Evolutionary conservation across 2,797 vertebrate genomes (phyloP), one percentile per base, ranked within the genome.

Genomic region (Coranthus polyacanthus): DNA sequence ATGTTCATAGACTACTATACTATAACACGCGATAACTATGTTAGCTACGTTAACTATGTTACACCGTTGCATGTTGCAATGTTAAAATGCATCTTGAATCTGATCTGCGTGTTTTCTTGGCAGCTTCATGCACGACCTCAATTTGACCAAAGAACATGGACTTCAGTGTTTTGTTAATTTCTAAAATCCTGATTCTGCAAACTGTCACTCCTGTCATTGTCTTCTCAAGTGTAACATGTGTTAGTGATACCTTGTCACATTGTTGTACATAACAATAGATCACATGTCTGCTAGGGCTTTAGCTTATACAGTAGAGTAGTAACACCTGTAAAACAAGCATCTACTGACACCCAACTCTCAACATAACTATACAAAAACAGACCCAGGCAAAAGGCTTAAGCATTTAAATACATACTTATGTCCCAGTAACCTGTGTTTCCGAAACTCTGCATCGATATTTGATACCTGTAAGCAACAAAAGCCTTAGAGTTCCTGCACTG

Each of bases 321-420:
- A 66, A 81, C 84, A 84, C 81, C 82, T 90, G 82, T 83, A 82
- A 61, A 81, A 89, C 83, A 83, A 54, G 75, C 58, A 72, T 75
- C 52, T 62, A 43, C 36, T 73, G 77, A 90, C 80, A 83, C 67
- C 53, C 13, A 56, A 80, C 75, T 71, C 81, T 62, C 20, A 51
- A 1, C 53, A 34, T 20, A 58, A 62, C 34, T 44, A 9, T 1
- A 42, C 56, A 56, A 39, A 68, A 83, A 88, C 18, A 16, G 68
- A 86, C 87, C 73, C 52, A 13, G 13, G 68, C 59, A 42, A 70
- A 81, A 75, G 32, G 65, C 74, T 79, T 29, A 29, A 29, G 26
- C 26, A 37, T 84, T 87, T 79, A 85, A 89, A 82, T 66, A 64
- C 76, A 73, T 55, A 56, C 58, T 73, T 50, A 26, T 55, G 18